phyloP scores from a whole-genome alignment of 1,140 invertebrate genomes.

The Acromyrmex echinatior region DNA sequence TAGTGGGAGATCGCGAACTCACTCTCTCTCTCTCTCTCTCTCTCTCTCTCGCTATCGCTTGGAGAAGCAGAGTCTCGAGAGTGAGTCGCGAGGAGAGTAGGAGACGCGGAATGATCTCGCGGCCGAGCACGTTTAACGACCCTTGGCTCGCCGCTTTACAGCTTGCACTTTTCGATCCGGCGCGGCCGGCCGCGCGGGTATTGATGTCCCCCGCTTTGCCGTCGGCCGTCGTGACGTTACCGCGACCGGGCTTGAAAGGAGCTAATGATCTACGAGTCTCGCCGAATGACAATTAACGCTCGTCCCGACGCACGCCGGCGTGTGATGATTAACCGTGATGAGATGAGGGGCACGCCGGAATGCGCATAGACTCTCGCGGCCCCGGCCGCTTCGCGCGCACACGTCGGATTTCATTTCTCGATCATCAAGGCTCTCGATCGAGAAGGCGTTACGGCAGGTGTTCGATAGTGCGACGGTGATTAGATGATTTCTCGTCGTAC shows the following conservation, averaged over 20 bases:
- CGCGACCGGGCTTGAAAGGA: constrained; percentile 69
- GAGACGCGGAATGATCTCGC: constrained; percentile 58
- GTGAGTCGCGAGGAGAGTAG: constrained; percentile 4
- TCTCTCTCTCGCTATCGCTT: background rate
- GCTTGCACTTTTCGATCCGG: constrained; percentile 72
- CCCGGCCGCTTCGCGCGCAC: constrained; percentile 9
- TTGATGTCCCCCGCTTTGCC: constrained; percentile 51
- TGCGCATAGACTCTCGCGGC: constrained; percentile 63
- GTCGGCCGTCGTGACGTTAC: constrained; percentile 51
- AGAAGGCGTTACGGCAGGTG: constrained; percentile 37
- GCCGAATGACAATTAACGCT: constrained; percentile 76
- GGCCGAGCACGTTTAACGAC: constrained; percentile 55
- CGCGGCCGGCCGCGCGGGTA: constrained; percentile 51
- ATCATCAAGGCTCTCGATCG: constrained; percentile 41
- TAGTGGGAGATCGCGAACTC: background rate
- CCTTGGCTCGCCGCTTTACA: constrained; percentile 65
- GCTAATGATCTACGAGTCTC: constrained; percentile 75
- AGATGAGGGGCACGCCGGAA: constrained; percentile 73
- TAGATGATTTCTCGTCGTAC: background rate
- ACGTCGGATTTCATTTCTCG: constrained; percentile 37
- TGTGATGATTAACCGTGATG: constrained; percentile 72
- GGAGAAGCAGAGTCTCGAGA: constrained; percentile 23
- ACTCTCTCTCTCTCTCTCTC: background rate
- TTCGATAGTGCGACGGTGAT: background rate
- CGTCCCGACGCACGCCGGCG: constrained; percentile 62